Conservation (phyloP, 2,888 invertebrate genomes). For the Chrysina gloriosa region DNA sequence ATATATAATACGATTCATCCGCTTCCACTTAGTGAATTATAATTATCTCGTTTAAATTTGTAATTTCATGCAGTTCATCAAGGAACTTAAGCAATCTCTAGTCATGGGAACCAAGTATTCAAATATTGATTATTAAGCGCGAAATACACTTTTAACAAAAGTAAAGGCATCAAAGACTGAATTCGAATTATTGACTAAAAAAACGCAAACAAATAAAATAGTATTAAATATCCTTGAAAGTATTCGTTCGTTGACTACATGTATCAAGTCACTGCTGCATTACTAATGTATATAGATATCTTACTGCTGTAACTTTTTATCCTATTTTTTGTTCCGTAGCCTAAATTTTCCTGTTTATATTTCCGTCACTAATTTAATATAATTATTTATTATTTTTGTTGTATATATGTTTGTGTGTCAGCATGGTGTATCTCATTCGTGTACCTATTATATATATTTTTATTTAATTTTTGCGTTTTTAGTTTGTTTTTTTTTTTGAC, state of each 20-base stretch:
- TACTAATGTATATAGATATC: conserved; percentile 22
- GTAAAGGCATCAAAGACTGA: conserved; percentile 34
- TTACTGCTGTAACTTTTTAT: neutral
- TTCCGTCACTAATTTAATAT: conserved; percentile 21
- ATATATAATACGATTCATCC: too few relatives aligned
- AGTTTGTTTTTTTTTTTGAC: conserved; percentile 35
- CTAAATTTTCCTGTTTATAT: conserved; percentile 11
- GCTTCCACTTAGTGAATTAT: too few relatives aligned
- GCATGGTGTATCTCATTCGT: conserved; percentile 40
- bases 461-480: conserved; percentile 21
- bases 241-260: neutral
- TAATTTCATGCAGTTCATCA: too few relatives aligned
- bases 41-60: too few relatives aligned
- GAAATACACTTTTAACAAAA: conserved; percentile 6
- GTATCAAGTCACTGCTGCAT: neutral
- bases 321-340: neutral
- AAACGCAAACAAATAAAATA: neutral
- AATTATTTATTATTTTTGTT: conserved; percentile 42
- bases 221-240: conserved; percentile 4
- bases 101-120: neutral
- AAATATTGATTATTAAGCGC: conserved; percentile 23
- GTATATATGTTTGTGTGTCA: conserved; percentile 37
- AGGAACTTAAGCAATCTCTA: neutral
- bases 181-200: conserved; percentile 31
- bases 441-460: conserved; percentile 37